A percentile compares a stretch with the other conserved stretches of the same genome.
These are phyloP conservation scores for Drosophila atripex DNA, from an alignment of 2,888 invertebrate species.

Conservation along the genomic window DNA sequence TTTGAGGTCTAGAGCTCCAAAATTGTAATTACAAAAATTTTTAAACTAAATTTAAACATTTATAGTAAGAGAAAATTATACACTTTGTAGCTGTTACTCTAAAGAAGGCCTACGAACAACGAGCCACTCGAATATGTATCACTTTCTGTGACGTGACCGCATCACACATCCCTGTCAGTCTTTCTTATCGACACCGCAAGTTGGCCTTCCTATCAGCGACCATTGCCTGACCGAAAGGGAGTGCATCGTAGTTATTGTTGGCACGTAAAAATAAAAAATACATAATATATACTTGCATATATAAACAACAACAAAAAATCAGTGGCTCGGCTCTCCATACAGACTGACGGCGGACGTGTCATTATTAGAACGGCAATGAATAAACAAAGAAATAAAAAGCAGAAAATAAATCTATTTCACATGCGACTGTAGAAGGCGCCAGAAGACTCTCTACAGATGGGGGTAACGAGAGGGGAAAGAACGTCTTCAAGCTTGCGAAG, in stretches of 20 bases:
- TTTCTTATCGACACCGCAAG: neutral
- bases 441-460: neutral
- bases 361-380: conserved; percentile 18
- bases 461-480: neutral
- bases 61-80: neutral
- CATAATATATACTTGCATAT: neutral
- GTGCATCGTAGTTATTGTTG: conserved; percentile 1
- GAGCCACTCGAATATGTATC: neutral
- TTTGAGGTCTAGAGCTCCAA: too few relatives aligned
- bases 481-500: neutral
- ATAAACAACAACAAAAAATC: neutral
- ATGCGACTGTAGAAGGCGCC: conserved; percentile 5
- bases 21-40: too few relatives aligned
- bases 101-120: neutral
- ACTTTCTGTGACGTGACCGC: neutral
- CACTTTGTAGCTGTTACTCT: neutral
- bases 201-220: conserved; percentile 4
- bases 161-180: neutral
- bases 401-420: conserved; percentile 4
- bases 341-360: conserved; percentile 10
- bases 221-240: too few relatives aligned
- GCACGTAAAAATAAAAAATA: conserved; percentile 7
- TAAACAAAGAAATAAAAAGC: conserved; percentile 23
- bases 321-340: neutral
- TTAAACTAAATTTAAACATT: too few relatives aligned